Evolutionary conservation across 2,113 vertebrate genomes (phyloP).

Genomic region (Boleophthalmus pectinirostris): DNA sequence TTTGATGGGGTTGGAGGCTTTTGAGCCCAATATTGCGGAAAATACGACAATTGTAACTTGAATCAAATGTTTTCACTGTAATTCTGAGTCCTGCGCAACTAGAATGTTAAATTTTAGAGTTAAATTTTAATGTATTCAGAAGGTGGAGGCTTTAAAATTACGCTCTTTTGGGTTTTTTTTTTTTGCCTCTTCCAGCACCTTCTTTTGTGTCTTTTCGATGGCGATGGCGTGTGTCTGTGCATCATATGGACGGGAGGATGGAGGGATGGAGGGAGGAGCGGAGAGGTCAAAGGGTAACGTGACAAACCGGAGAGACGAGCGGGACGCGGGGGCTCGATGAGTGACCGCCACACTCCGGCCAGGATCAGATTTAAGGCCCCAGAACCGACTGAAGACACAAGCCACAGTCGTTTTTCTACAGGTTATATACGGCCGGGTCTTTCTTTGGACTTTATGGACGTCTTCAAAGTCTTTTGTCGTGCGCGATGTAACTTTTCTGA

Average conservation of each 20-base stretch:
- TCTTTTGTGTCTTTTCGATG: not conserved
- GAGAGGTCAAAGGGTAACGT: conserved; percentile 89
- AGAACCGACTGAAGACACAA: conserved; percentile 66
- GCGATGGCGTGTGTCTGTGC: not conserved
- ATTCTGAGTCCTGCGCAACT: no score
- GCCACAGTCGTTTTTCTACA: not conserved
- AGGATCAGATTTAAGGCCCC: conserved; percentile 77
- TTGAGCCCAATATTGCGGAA: no score
- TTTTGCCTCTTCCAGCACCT: no score
- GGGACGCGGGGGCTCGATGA: conserved; percentile 75
- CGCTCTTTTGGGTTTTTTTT: no score
- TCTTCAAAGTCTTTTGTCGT: not conserved
- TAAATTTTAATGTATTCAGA: no score
- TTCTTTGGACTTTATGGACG: not conserved
- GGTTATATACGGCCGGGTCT: not conserved
- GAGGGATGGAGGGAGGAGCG: conserved; percentile 52
- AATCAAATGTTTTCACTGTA: no score
- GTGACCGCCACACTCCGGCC: conserved; percentile 83
- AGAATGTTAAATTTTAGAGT: no score
- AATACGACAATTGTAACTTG: no score
- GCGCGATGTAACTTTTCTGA: no score
- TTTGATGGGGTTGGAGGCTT: no score
- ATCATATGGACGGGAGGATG: not conserved
- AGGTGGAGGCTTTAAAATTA: no score
- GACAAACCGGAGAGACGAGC: conserved; percentile 86